phyloP scores from a whole-genome alignment of 2,888 invertebrate species.

The Spodoptera littoralis region DNA sequence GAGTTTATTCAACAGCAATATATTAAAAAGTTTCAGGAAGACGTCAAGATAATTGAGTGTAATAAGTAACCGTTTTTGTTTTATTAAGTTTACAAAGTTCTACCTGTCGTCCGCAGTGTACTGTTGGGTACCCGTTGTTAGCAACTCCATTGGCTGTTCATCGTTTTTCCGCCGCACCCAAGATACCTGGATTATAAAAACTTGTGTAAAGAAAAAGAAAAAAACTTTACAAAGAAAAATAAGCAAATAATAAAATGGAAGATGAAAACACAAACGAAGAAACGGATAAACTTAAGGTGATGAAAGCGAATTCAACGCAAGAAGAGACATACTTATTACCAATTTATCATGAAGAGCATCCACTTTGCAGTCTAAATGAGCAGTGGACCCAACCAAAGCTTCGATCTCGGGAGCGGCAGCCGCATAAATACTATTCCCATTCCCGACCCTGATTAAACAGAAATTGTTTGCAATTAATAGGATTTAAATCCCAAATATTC shows the following conservation, averaged over 20 bases:
- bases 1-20: conserved; percentile 53
- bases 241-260: conserved; percentile 42
- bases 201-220: conserved; percentile 23
- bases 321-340: conserved; percentile 77
- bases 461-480: conserved; percentile 29
- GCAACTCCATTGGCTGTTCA: conserved; percentile 81
- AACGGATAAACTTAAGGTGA: conserved; percentile 13
- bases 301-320: conserved; percentile 38
- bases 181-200: conserved; percentile 71
- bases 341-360: conserved; percentile 86
- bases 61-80: conserved; percentile 39
- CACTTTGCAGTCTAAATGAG: conserved; percentile 85
- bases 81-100: conserved; percentile 27
- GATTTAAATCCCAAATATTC: conserved; percentile 27
- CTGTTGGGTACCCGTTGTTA: conserved; percentile 83
- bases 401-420: conserved; percentile 83
- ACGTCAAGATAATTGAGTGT: conserved; percentile 43
- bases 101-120: conserved; percentile 85
- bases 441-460: conserved; percentile 67
- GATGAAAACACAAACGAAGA: conserved; percentile 17
- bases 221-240: conserved; percentile 5
- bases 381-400: conserved; percentile 83
- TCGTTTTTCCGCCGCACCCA: conserved; percentile 86
- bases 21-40: conserved; percentile 43
- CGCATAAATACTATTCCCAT: conserved; percentile 81